Evolutionary conservation across 2,113 vertebrate species (phyloP), one percentile per base, ranked within the genome.

Genomic region (Lynx canadensis): DNA sequence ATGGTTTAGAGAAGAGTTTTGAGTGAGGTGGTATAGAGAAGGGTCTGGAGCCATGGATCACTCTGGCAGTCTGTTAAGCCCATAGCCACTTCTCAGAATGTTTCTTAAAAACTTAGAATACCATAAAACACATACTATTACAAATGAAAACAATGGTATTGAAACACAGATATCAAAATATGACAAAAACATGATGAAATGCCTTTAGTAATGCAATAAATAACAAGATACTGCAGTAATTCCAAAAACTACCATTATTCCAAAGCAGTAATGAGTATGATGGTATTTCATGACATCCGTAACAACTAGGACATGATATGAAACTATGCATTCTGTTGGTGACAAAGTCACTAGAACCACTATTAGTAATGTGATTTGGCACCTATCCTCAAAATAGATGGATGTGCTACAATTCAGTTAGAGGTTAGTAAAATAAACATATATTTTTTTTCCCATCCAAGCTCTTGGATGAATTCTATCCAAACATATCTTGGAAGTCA

Each of bases 111-210:
- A 81, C 1, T 52, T 65, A 74, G 45, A 88, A 60, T n/a, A 60
- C 29, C 90, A 90, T 48, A 19, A 89, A 91, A 85, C 63, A 89
- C 3, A 33, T 13, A 78, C 21, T 38, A 36, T 73, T 73, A 82
- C 50, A 80, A 92, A 94, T 48, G 55, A 95, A 97, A 78, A n/a
- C 66, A 92, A 52, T 73, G 63, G 36, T 33, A 38, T 18, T 48
- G 29, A 80, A 68, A 52, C 10, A 10, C n/a, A 48, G 9, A 52
- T 66, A 89, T 65, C 41, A 90, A 92, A 79, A 82, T 50, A 78
- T 45, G 18, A 89, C 25, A 25, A 74, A 92, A 85, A 23, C 41
- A 33, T 63, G 33, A 89, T 52, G 15, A n/a, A 38, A 9, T 74
- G 57, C 66, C 41, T 74, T 88, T 27, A 88, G 57, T 63, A 48